Evolutionary conservation across 2,797 vertebrate genomes (phyloP).

Genomic region (Characodon lateralis): DNA sequence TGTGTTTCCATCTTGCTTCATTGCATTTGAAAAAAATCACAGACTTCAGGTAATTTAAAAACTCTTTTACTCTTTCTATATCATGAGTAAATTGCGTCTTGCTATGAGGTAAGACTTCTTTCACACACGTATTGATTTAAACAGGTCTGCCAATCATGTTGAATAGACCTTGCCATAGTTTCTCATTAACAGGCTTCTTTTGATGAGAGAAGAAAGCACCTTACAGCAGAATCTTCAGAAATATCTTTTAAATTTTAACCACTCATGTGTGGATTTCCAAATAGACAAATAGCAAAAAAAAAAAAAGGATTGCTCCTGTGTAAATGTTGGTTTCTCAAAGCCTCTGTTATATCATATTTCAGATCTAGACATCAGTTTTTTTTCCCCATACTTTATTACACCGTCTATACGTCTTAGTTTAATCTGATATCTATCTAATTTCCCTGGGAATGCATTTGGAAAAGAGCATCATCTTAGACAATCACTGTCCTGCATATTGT

Average conservation of each 20-base stretch:
- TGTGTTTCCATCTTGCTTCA: slow-evolving; percentile 15
- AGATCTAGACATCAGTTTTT: slow-evolving; percentile 49
- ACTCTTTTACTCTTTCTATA: slow-evolving; percentile 25
- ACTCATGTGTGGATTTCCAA: slow-evolving; percentile 34
- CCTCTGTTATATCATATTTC: slow-evolving; percentile 55
- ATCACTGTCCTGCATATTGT: slow-evolving; percentile 52
- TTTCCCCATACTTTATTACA: slow-evolving; percentile 65
- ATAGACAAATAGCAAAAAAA: slow-evolving; percentile 12
- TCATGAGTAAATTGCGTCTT: slow-evolving; percentile 26
- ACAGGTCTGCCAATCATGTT: slow-evolving; percentile 63
- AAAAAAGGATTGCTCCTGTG: slow-evolving; percentile 29
- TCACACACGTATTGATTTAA: slow-evolving; percentile 69
- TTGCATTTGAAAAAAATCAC: slow-evolving; percentile 12
- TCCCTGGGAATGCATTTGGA: slow-evolving; percentile 46
- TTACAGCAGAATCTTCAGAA: slow-evolving; percentile 52
- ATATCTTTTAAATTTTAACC: slow-evolving; percentile 41
- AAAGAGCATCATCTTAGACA: slow-evolving; percentile 50
- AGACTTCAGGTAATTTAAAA: slow-evolving; percentile 23
- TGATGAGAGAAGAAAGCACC: slow-evolving; percentile 47
- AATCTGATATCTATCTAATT: slow-evolving; percentile 56
- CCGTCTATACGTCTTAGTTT: slow-evolving; percentile 63
- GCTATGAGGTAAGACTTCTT: slow-evolving; percentile 46
- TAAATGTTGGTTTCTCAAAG: slow-evolving; percentile 37
- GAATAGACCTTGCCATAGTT: slow-evolving; percentile 62
- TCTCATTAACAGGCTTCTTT: slow-evolving; percentile 71